A percentile compares a stretch with the other conserved stretches of the same genome.
These are phyloP conservation scores for Callinectes sapidus DNA, from an alignment of 2,888 invertebrate species.

Conservation along the genomic window DNA sequence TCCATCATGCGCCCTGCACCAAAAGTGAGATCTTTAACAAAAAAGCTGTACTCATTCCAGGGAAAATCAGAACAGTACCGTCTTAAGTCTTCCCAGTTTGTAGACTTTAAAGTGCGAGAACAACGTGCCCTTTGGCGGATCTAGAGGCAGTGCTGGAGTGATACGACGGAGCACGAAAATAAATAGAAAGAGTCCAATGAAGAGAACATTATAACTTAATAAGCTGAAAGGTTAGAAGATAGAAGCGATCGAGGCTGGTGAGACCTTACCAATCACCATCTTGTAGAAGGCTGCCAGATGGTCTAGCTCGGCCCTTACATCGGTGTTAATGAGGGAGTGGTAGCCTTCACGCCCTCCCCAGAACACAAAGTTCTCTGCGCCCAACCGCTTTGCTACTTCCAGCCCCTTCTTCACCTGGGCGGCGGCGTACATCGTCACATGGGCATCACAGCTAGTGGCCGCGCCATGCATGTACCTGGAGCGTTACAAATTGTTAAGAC, in stretches of 20 bases:
- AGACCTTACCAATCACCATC: constrained; percentile 78
- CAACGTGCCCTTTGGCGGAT: too few relatives aligned
- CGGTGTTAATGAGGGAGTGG: constrained; percentile 80
- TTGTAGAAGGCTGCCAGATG: constrained; percentile 81
- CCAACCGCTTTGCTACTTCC: constrained; percentile 81
- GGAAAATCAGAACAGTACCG: too few relatives aligned
- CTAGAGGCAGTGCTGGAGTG: too few relatives aligned
- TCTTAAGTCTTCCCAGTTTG: too few relatives aligned
- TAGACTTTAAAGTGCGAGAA: too few relatives aligned
- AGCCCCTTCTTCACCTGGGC: constrained; percentile 81
- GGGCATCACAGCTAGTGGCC: constrained; percentile 80
- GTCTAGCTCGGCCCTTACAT: constrained; percentile 80
- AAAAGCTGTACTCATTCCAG: too few relatives aligned
- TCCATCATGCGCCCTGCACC: not conserved
- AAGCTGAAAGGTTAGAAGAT: too few relatives aligned
- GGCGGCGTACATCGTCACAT: constrained; percentile 80
- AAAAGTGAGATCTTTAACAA: too few relatives aligned
- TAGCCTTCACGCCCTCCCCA: constrained; percentile 82
- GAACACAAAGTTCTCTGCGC: constrained; percentile 81
- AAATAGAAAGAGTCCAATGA: too few relatives aligned
- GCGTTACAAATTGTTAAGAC: not conserved
- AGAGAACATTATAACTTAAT: too few relatives aligned
- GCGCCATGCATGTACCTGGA: constrained; percentile 81
- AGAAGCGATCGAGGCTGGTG: too few relatives aligned
- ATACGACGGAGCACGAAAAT: too few relatives aligned